Evolutionary conservation across 2,888 invertebrate genomes (phyloP), one percentile per base, ranked within the genome.

Genomic region (Aricia artaxerxes): DNA sequence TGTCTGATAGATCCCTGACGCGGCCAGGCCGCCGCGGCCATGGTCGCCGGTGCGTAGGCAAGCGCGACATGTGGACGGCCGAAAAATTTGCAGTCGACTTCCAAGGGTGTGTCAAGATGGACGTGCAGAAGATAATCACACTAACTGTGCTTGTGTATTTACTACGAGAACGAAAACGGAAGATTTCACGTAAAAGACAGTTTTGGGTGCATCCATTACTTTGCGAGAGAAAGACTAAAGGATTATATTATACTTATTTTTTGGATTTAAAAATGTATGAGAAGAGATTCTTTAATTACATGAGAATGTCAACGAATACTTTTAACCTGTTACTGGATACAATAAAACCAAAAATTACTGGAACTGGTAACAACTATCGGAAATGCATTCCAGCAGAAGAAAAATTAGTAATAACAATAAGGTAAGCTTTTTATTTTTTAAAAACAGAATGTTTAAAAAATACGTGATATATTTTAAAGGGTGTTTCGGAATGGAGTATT

Each of bases 131-230:
- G 80, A 81, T 80, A 81, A 81, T 80, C 81, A 81, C 80, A 78
- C 80, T 81, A 81, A 80, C 81, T 81, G 81, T 81, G 81, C 80
- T 80, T 80, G 78, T 82, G 80, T 82, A 82, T 82, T 82, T 82
- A 81, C 81, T 81, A 81, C 81, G 81, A 80, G 80, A 81, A 81
- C 81, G 80, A 80, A 81, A 81, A 80, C 79, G 81, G 81, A 81
- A 81, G 81, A 81, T 81, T 81, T 81, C 81, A 81, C 80, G 81
- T 81, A 80, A 81, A 81, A 81, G 73, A 80, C 80, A 79, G 80
- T 79, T 80, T 80, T 80, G 78, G 78, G 77, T 80, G 81, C 81
- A 81, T 81, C 81, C 81, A 80, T 81, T 80, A 81, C 81, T 80
- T 79, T 79, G 80, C 79, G 78, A 79, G 80, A 78, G 79, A 80